These are phyloP conservation scores for Poecile montanus DNA, from an alignment of 2,797 vertebrate genomes.

Conservation along the genomic window DNA sequence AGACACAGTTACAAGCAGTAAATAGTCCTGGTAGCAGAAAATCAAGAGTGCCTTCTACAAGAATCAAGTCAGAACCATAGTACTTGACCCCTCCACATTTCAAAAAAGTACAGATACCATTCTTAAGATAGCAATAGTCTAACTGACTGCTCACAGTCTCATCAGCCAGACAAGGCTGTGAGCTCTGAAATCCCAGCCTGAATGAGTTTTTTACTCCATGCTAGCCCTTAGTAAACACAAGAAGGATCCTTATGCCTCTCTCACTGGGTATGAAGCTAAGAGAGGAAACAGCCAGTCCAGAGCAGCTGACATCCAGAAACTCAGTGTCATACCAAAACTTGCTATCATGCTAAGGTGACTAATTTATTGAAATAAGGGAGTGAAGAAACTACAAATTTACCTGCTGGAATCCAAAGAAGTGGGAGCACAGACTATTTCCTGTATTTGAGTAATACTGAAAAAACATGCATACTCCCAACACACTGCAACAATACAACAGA, in stretches of 20 bases:
- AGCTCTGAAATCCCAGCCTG: background rate
- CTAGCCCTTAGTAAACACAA: background rate
- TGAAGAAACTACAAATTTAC: background rate
- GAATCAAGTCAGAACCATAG: background rate
- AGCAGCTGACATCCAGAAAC: background rate
- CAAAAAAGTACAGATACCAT: background rate
- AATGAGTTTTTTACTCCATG: background rate
- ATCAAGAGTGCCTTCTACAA: background rate
- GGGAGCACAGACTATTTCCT: background rate
- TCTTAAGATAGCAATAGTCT: background rate
- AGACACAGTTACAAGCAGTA: background rate
- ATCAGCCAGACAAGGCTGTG: background rate
- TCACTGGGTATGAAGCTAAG: background rate
- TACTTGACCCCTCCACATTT: background rate
- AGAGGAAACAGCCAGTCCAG: background rate
- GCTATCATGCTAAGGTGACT: background rate
- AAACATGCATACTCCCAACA: rapidly evolving
- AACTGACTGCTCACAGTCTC: background rate
- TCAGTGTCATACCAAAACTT: background rate
- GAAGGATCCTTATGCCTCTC: background rate
- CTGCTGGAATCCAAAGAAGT: background rate
- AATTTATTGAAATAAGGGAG: background rate
- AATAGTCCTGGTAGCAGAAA: background rate
- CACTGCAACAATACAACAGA: background rate
- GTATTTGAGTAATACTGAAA: background rate